phyloP scores from a whole-genome alignment of 1,140 invertebrate species.

The Zelostemma sp. region DNA sequence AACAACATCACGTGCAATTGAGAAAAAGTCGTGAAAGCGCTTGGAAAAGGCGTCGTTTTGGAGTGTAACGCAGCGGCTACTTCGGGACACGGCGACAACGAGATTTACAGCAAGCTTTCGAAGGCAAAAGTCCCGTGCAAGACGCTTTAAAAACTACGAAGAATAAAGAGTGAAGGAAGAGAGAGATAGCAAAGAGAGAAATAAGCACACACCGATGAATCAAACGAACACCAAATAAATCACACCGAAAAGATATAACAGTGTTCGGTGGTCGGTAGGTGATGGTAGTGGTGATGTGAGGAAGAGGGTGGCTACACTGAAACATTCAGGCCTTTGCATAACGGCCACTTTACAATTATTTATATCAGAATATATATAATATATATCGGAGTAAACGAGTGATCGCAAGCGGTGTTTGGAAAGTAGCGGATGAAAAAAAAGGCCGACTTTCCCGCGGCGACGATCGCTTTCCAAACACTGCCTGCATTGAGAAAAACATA shows the following conservation, averaged over 20 bases:
- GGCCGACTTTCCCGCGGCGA: neutral
- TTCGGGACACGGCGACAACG: constrained; percentile 1
- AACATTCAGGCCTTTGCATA: constrained; percentile 66
- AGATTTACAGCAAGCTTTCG: constrained; percentile 21
- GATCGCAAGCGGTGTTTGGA: constrained; percentile 36
- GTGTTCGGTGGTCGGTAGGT: constrained; percentile 63
- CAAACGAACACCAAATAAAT: constrained; percentile 61
- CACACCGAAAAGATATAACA: constrained; percentile 63
- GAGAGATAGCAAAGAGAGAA: constrained; percentile 47
- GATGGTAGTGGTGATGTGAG: constrained; percentile 62
- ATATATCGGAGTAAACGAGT: constrained; percentile 3
- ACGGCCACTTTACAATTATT: constrained; percentile 57
- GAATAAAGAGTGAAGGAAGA: constrained; percentile 12
- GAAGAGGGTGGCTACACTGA: constrained; percentile 67
- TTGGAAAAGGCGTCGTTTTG: too few species aligned
- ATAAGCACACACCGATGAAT: constrained; percentile 35
- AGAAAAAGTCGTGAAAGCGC: too few species aligned
- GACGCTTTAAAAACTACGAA: neutral
- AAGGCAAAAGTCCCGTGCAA: constrained; percentile 12
- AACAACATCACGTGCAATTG: too few species aligned
- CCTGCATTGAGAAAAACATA: too few species aligned
- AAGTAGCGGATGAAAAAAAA: constrained; percentile 10
- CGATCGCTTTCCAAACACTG: too few species aligned
- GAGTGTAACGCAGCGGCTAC: too few species aligned
- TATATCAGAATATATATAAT: constrained; percentile 42